These are phyloP conservation scores for Heliangelus exortis DNA, from an alignment of 2,797 vertebrate genomes.

Conservation along the genomic window DNA sequence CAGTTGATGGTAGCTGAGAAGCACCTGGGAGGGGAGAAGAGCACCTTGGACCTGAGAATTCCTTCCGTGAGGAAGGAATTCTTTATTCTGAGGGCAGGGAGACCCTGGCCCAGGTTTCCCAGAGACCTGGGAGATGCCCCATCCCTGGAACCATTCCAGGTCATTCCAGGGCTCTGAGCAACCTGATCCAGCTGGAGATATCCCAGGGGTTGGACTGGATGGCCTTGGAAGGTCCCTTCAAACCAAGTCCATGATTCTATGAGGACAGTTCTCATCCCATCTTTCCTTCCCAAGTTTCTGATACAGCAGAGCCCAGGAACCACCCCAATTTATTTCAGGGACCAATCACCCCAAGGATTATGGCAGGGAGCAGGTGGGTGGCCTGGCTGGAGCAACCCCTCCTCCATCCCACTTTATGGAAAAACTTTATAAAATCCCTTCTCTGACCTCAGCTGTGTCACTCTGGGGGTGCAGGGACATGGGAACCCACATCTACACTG, in stretches of 20 bases:
- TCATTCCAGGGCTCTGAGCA: too few relatives aligned
- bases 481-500: rapidly evolving
- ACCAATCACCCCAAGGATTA: neutral
- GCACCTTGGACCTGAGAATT: too few relatives aligned
- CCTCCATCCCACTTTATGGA: neutral
- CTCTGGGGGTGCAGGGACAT: neutral
- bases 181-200: too few relatives aligned
- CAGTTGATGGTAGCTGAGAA: neutral
- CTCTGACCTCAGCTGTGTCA: rapidly evolving
- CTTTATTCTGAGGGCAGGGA: too few relatives aligned
- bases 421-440: neutral
- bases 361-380: too few relatives aligned
- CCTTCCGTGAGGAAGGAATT: too few relatives aligned
- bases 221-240: too few relatives aligned
- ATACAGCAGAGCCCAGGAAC: neutral
- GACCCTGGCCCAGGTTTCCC: too few relatives aligned
- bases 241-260: too few relatives aligned
- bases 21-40: rapidly evolving
- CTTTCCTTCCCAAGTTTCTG: neutral
- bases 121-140: too few relatives aligned
- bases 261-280: neutral
- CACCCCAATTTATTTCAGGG: neutral
- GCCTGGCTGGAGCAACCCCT: neutral
- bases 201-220: too few relatives aligned
- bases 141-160: too few relatives aligned